These are phyloP conservation scores for Magallana nippona DNA, from an alignment of 2,888 invertebrate genomes.

Conservation along the genomic window DNA sequence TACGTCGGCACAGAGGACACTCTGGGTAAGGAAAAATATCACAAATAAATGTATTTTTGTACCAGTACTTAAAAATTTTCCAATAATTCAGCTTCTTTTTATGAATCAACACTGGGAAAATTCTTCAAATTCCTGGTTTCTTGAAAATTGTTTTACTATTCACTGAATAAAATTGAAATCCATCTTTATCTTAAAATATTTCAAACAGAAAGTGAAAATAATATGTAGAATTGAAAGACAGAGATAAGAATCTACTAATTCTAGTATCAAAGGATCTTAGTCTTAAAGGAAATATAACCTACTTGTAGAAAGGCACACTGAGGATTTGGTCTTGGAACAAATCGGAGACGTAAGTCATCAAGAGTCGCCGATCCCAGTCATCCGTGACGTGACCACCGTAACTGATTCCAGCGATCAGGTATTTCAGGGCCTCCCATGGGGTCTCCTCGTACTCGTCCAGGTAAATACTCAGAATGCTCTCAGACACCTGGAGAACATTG, in stretches of 20 bases:
- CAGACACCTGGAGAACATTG: conserved; percentile 81
- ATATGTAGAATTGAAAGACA: conserved; percentile 83
- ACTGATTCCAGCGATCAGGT: conserved; percentile 92
- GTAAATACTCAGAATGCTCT: conserved; percentile 90
- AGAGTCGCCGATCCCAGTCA: conserved; percentile 87
- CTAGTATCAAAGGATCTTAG: conserved; percentile 90
- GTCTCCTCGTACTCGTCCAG: conserved; percentile 92
- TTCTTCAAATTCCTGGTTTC: no score
- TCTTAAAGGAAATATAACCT: conserved; percentile 80
- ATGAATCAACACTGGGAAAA: no score
- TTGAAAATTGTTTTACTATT: no score
- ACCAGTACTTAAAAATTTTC: conserved; percentile 91
- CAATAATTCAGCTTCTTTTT: conserved; percentile 82
- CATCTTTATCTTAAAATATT: no score
- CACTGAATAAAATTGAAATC: no score
- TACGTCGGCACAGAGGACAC: conserved; percentile 88
- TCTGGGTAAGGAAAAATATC: conserved; percentile 83
- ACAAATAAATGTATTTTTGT: conserved; percentile 87
- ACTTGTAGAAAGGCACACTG: conserved; percentile 85
- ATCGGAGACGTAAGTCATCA: conserved; percentile 91
- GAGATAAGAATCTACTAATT: conserved; percentile 87
- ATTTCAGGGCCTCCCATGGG: conserved; percentile 94
- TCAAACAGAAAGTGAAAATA: no score
- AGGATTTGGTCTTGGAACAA: conserved; percentile 88
- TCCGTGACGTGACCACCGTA: conserved; percentile 93